Evolutionary conservation across 2,888 invertebrate genomes (phyloP), one percentile per base, ranked within the genome.

Genomic region (Brenthis hecate): DNA sequence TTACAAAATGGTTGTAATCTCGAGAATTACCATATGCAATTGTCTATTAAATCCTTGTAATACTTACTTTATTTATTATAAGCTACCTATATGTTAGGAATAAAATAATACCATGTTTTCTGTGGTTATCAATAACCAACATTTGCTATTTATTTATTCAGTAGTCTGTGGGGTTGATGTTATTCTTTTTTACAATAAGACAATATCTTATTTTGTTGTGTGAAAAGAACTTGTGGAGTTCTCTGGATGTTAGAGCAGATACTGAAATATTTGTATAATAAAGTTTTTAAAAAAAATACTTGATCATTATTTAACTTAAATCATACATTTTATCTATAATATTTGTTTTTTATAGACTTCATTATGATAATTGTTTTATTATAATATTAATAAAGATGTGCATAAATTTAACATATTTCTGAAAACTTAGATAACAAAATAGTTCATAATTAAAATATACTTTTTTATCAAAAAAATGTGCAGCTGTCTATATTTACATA

Each of bases 251-350:
- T 72, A 58, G 69, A 64, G 66, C 69, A 71, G 70, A 71, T 69
- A 73, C 66, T 72, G 68, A 72, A 73, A 72, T 74, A 76, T 78
- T 76, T 77, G 78, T 76, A 73, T 76, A 77, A 75, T 76, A 77
- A 75, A 76, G 66, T 72, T 73, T 76, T 70, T 54, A 23, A n/a
- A n/a, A 56, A 64, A 66, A 60, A 50, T 43, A 43, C 8, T 11
- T 43, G 36, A 43, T 43, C 11, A 43, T 43, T 43, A 11, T 43
- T 43, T 43, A 43, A 43, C 36, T 43, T 43, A 8, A 36, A 43
- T 43, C 8, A 43, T 3, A 43, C 28, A 11, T 1, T 43, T 43
- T 2, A 43, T 43, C 36, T 43, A 3, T 43, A 11, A 11, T 43
- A 43, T 11, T 43, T 43, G 11, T 11, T 43, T 4, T 28, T 28